Evolutionary conservation across 2,113 vertebrate species (phyloP), one percentile per base, ranked within the genome.

Genomic region (Myiozetetes cayanensis): DNA sequence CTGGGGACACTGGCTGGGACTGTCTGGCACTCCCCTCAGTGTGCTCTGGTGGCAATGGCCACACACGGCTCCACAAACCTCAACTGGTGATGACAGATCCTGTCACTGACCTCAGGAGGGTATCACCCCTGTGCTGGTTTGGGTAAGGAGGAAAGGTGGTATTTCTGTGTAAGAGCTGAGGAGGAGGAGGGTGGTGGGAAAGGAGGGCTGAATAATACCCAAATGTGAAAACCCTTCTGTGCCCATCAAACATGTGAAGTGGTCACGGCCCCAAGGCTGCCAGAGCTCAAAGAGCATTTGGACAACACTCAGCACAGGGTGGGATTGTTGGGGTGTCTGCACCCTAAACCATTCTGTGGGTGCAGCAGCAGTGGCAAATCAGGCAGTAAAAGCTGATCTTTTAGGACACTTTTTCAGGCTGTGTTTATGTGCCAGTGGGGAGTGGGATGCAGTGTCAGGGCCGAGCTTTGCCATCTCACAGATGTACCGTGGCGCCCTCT

Each of bases 51-150:
- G 24, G 23, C 53, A 41, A 31, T 3, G 20, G 33, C 52, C 44
- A 70, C 7, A 6, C 4, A 4, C 0, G 4, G 35, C 74, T 37
- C 41, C 31, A 10, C 39, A 2, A 12, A 8, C 41, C 6, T 2
- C 4, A 39, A 17, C 19, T 9, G 33, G 23, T 17, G 35, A 33
- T 24, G 53, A 31, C 53, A 47, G 49, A 25, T 0, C 0, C 8
- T 28, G 50, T 15, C 41, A 9, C 3, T 44, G 41, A 3, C 8
- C 41, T 9, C n/a, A 27, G 78, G 43, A 62, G 55, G 52, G 16
- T 52, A 39, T 35, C 3, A 23, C 0, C 0, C 5, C 8, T 6
- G 56, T 31, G 52, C 39, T 65, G 44, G 19, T 47, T 63, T 74
- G 68, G 25, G 12, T 33, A 19, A 13, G 65, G 39, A 70, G 47